Conservation (phyloP, 2,113 vertebrate genomes). For the Chinchilla lanigera region DNA sequence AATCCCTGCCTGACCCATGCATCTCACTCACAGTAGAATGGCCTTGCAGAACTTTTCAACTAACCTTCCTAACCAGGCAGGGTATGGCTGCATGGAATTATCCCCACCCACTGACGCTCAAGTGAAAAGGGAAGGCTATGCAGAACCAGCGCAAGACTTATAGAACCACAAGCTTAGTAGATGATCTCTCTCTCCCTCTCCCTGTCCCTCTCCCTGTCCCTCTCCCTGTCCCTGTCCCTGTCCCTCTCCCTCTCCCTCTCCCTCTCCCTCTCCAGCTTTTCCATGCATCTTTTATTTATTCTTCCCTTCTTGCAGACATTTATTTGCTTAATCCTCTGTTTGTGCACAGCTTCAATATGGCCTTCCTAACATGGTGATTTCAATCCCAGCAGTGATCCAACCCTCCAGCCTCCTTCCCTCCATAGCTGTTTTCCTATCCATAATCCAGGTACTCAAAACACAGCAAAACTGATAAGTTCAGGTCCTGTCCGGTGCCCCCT, state of each 20-base stretch:
- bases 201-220: background rate
- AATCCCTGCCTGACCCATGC: background rate
- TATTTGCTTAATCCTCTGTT: background rate
- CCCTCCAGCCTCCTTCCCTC: background rate
- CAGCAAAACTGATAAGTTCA: background rate
- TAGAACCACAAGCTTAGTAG: background rate
- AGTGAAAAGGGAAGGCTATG: background rate
- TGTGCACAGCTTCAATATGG: background rate
- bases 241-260: background rate
- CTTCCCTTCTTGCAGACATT: background rate
- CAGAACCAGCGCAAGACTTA: background rate
- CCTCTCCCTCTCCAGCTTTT: background rate
- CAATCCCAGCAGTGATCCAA: background rate
- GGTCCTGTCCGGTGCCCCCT: background rate
- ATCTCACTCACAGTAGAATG: background rate
- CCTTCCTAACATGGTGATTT: background rate
- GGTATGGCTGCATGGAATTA: background rate
- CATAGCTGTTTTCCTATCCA: background rate
- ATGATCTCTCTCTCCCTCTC: background rate
- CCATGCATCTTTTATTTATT: background rate
- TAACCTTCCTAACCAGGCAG: background rate
- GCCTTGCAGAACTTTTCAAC: background rate
- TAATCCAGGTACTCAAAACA: background rate
- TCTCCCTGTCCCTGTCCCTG: background rate
- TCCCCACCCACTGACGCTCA: background rate